Evolutionary conservation across 2,797 vertebrate species (phyloP).

Genomic region (Acrocephalus scirpaceus): DNA sequence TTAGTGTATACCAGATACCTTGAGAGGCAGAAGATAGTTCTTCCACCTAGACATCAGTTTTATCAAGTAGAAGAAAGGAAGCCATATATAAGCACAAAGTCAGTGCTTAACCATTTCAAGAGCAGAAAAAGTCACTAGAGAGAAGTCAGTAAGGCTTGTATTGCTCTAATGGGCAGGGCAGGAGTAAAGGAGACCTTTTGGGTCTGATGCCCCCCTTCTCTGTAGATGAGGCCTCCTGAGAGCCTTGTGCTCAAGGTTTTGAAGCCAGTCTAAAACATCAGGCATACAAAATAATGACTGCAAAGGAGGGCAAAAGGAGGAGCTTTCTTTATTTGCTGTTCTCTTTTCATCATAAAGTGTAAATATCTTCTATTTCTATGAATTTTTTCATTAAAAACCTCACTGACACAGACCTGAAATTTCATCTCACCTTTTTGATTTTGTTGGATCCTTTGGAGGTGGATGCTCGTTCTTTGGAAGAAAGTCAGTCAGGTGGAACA

Average conservation of each 20-base stretch:
- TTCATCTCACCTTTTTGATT: background rate
- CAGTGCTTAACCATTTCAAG: background rate
- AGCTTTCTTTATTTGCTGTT: background rate
- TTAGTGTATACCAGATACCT: background rate
- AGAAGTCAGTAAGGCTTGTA: background rate
- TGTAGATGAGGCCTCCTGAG: background rate
- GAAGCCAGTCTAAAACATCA: background rate
- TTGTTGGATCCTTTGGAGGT: background rate
- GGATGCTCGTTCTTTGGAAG: background rate
- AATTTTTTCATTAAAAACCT: background rate
- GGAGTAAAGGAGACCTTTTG: background rate
- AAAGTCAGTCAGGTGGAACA: slow-evolving; percentile 2
- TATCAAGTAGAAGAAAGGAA: background rate
- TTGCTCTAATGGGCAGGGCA: accelerated
- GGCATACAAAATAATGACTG: background rate
- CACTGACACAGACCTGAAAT: background rate
- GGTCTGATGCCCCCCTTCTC: background rate
- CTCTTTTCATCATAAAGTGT: background rate
- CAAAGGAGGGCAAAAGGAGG: background rate
- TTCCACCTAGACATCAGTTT: background rate
- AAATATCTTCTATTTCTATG: background rate
- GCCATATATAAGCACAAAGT: background rate
- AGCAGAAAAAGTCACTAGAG: background rate
- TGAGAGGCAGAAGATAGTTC: background rate
- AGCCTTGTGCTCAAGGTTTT: background rate